phyloP scores from a whole-genome alignment of 2,888 invertebrate genomes.

The Vannuccia rotundouncinata region DNA sequence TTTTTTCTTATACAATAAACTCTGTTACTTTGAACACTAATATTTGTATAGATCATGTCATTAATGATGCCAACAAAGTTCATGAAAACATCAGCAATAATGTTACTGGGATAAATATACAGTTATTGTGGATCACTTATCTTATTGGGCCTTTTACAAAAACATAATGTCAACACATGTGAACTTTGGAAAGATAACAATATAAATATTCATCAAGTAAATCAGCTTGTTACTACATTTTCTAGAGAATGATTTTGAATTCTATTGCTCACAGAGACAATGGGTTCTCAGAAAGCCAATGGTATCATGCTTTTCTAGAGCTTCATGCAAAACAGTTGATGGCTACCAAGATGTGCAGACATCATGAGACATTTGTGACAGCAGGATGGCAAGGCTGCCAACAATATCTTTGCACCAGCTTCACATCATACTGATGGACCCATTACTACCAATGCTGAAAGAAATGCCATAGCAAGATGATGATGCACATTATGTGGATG shows the following conservation, averaged over 20 bases:
- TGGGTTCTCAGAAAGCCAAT: slow-evolving; percentile 16
- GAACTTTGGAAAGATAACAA: slow-evolving; percentile 24
- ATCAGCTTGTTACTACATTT: slow-evolving; percentile 31
- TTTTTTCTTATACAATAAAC: slow-evolving; percentile 14
- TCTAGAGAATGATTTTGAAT: slow-evolving; percentile 28
- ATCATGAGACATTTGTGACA: slow-evolving; percentile 5
- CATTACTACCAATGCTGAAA: neutral
- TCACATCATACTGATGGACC: neutral
- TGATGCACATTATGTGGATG: slow-evolving; percentile 10
- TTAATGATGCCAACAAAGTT: slow-evolving; percentile 5
- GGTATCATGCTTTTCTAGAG: slow-evolving; percentile 13
- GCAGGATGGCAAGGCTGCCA: slow-evolving; percentile 18
- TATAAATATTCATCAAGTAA: slow-evolving; percentile 16
- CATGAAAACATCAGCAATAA: slow-evolving; percentile 25
- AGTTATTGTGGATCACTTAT: slow-evolving; percentile 28
- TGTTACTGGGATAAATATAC: slow-evolving; percentile 19
- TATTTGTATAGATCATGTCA: neutral
- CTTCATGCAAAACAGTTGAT: slow-evolving; percentile 5
- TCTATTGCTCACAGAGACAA: slow-evolving; percentile 8
- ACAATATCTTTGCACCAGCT: slow-evolving; percentile 17
- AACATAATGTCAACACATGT: slow-evolving; percentile 13
- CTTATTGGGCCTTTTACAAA: neutral
- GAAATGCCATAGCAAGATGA: neutral
- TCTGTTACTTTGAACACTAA: slow-evolving; percentile 17
- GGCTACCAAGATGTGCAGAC: slow-evolving; percentile 22